phyloP scores from a whole-genome alignment of 2,888 invertebrate species.

The Cartodere bifasciata region DNA sequence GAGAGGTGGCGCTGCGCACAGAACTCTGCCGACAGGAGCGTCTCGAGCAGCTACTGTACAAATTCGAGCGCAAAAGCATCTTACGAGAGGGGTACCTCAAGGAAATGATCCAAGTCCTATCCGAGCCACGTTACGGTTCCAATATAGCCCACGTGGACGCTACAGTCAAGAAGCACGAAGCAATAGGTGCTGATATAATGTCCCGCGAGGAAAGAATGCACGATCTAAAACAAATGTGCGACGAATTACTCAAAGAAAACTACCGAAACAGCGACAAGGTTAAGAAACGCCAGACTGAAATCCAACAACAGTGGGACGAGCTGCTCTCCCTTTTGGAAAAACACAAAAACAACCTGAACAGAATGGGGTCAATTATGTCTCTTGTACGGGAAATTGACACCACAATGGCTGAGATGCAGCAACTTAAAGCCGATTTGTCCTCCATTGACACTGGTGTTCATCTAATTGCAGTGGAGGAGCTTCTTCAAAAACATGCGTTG shows the following conservation, averaged over 20 bases:
- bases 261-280: constrained; percentile 85
- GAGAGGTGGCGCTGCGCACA: constrained; percentile 84
- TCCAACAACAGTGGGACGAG: constrained; percentile 77
- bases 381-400: constrained; percentile 87
- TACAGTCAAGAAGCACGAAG: constrained; percentile 96
- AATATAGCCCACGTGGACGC: constrained; percentile 91
- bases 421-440: constrained; percentile 61
- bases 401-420: constrained; percentile 67
- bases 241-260: constrained; percentile 79
- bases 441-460: constrained; percentile 89
- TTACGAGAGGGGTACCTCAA: constrained; percentile 90
- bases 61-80: constrained; percentile 91
- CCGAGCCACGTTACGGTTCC: constrained; percentile 82
- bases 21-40: constrained; percentile 86
- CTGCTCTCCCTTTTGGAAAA: constrained; percentile 74
- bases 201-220: constrained; percentile 89
- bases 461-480: constrained; percentile 85
- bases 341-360: constrained; percentile 62
- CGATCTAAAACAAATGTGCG: constrained; percentile 86
- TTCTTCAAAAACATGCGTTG: constrained; percentile 86
- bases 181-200: constrained; percentile 91
- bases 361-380: constrained; percentile 75
- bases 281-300: constrained; percentile 44
- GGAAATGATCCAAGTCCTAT: constrained; percentile 89
- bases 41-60: constrained; percentile 87